These are phyloP conservation scores for Gavialis gangeticus DNA, from an alignment of 2,113 vertebrate genomes.

Conservation along the genomic window DNA sequence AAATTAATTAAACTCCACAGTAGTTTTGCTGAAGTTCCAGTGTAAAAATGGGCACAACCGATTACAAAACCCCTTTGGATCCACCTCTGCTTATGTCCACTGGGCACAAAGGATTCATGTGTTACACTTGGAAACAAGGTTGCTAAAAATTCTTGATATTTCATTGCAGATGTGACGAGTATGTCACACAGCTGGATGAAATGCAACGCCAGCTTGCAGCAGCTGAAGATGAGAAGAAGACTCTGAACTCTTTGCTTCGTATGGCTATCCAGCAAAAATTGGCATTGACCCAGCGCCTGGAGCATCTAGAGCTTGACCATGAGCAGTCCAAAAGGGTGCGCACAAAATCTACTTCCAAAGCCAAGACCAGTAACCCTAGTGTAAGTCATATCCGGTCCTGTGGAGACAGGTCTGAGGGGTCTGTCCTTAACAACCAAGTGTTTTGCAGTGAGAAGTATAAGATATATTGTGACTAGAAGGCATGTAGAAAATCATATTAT, in stretches of 20 bases:
- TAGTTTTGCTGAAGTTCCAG: background rate
- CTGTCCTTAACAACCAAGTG: constrained; percentile 87
- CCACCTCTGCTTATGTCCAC: fast-evolving
- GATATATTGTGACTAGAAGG: constrained; percentile 93
- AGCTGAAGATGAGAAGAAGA: constrained; percentile 98
- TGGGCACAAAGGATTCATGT: fast-evolving
- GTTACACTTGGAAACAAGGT: background rate
- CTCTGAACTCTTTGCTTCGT: constrained; percentile 94
- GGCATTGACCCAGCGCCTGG: constrained; percentile 95
- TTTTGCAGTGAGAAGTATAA: constrained; percentile 98
- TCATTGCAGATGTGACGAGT: constrained; percentile 91
- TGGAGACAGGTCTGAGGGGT: constrained; percentile 82
- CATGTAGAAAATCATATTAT: constrained; percentile 15
- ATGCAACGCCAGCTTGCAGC: constrained; percentile 98
- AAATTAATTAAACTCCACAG: background rate
- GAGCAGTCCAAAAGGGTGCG: constrained; percentile 92
- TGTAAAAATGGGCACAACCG: background rate
- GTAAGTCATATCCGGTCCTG: constrained; percentile 93
- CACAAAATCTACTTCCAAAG: constrained; percentile 85
- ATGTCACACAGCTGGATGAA: constrained; percentile 95
- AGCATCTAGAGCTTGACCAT: constrained; percentile 93
- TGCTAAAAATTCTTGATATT: constrained; percentile 4
- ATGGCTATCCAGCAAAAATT: constrained; percentile 99
- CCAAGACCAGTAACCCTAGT: constrained; percentile 86
- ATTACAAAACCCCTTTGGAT: background rate